A percentile compares a stretch with the other conserved stretches of the same genome.
Conservation (phyloP, 2,113 vertebrate species). For the Aspidoscelis tigris region DNA sequence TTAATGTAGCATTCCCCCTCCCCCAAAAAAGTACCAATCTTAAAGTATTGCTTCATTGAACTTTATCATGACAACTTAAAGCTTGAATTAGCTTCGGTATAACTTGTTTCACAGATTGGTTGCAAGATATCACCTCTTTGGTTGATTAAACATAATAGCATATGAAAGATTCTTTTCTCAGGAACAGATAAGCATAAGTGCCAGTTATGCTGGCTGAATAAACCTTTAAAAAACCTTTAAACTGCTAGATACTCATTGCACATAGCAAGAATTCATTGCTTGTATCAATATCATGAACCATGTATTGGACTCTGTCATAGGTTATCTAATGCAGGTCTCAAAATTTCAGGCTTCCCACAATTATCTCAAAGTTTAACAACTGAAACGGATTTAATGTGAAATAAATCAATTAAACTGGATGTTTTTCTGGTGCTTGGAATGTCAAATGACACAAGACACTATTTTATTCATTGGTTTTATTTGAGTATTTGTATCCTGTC, state of each 20-base stretch:
- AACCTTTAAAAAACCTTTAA: background rate
- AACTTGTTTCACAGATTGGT: conserved; percentile 2
- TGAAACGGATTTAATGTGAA: too few species aligned
- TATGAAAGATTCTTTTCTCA: background rate
- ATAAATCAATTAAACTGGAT: too few species aligned
- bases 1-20: background rate
- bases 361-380: background rate
- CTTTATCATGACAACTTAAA: background rate
- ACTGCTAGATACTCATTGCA: background rate
- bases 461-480: too few species aligned
- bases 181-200: background rate
- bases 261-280: background rate
- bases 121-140: conserved; percentile 9
- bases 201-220: background rate
- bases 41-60: conserved; percentile 3
- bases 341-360: background rate
- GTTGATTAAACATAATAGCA: conserved; percentile 16
- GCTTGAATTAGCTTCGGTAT: background rate
- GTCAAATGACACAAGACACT: too few species aligned
- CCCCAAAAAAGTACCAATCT: too few species aligned
- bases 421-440: too few species aligned
- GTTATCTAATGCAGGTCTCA: background rate
- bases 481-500: too few species aligned
- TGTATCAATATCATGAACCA: background rate
- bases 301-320: background rate